Conservation (phyloP, 1,140 invertebrate species). For the Gryllus bimaculatus region DNA sequence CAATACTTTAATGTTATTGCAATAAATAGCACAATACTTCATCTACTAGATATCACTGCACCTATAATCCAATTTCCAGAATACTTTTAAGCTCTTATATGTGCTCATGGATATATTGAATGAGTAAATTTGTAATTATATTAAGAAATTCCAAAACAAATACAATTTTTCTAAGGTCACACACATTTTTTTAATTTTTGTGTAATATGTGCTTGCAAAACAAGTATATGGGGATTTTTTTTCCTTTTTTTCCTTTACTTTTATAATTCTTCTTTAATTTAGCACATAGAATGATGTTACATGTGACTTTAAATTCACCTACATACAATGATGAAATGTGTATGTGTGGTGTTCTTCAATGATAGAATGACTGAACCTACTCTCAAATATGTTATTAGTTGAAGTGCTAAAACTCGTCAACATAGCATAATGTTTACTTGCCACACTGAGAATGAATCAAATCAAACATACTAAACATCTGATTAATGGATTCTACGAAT, state of each 20-base stretch:
- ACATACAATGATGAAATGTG: not conserved
- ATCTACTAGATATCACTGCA: not conserved
- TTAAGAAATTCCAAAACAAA: not conserved
- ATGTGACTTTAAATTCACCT: not conserved
- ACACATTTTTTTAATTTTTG: not conserved
- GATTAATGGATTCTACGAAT: not conserved
- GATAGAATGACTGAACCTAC: not conserved
- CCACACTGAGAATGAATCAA: constrained; percentile 4
- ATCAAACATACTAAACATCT: not conserved
- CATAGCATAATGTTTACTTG: not conserved
- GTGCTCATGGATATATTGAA: not conserved
- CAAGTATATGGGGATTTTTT: not conserved
- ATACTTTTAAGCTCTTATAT: not conserved
- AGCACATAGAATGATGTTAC: not conserved
- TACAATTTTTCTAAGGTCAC: not conserved
- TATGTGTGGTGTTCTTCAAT: not conserved
- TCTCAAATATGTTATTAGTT: not conserved
- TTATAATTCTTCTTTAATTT: not conserved
- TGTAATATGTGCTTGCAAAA: not conserved
- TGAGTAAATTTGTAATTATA: not conserved
- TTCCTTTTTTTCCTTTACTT: not conserved
- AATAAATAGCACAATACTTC: not conserved
- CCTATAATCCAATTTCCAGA: not conserved
- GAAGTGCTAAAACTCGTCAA: not conserved
- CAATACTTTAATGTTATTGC: not conserved